These are phyloP conservation scores for Diabrotica virgifera DNA, from an alignment of 1,140 invertebrate genomes.

Conservation along the genomic window DNA sequence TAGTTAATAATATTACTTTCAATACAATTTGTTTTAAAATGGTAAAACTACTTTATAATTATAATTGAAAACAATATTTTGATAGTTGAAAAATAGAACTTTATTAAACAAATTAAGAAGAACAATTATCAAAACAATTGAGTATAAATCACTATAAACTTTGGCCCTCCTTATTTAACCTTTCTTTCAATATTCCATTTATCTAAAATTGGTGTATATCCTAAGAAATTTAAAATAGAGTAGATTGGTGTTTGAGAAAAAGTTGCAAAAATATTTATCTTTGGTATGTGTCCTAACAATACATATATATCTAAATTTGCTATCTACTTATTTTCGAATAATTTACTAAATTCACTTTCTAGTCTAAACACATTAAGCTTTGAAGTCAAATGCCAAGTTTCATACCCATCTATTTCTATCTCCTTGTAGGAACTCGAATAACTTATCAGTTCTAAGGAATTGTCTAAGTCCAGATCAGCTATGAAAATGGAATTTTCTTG, in stretches of 20 bases:
- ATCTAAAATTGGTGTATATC: neutral
- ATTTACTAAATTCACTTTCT: conserved; percentile 64
- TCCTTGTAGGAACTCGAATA: conserved; percentile 64
- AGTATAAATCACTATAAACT: too few species aligned
- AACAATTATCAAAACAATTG: too few species aligned
- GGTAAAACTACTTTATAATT: too few species aligned
- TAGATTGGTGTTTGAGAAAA: too few species aligned
- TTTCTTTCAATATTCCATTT: neutral
- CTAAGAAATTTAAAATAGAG: neutral
- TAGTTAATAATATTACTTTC: too few species aligned
- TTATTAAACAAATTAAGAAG: too few species aligned
- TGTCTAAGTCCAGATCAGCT: conserved; percentile 68
- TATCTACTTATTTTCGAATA: conserved; percentile 44
- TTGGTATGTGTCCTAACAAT: neutral
- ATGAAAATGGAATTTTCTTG: conserved; percentile 68
- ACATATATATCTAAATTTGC: too few species aligned
- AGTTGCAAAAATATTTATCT: too few species aligned
- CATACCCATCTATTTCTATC: conserved; percentile 50
- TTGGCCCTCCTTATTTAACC: neutral
- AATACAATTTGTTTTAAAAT: too few species aligned
- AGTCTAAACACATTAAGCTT: conserved; percentile 62
- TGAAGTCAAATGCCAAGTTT: conserved; percentile 55
- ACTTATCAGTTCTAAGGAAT: conserved; percentile 69
- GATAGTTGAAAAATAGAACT: too few species aligned
- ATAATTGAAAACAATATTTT: too few species aligned